These are phyloP conservation scores for Thymelicus lineola DNA, from an alignment of 2,888 invertebrate genomes.

Conservation along the genomic window DNA sequence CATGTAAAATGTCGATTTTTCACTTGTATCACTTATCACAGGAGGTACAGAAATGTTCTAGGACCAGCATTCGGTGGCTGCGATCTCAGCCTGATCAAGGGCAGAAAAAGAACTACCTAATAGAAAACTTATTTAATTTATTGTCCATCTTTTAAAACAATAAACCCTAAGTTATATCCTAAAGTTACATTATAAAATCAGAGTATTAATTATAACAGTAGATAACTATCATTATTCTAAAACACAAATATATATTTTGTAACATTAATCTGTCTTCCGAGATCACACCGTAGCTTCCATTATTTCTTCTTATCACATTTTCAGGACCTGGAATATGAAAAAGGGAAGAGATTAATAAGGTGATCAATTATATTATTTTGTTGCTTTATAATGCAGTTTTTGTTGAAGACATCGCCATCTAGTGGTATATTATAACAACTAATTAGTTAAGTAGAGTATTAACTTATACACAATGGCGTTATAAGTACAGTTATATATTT, in stretches of 20 bases:
- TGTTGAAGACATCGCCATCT: slow-evolving; percentile 23
- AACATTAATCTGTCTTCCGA: slow-evolving; percentile 66
- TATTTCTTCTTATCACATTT: slow-evolving; percentile 66
- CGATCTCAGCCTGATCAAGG: neutral
- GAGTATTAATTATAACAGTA: slow-evolving; percentile 45
- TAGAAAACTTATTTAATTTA: slow-evolving; percentile 35
- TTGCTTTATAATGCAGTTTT: no score
- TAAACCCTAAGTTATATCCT: slow-evolving; percentile 37
- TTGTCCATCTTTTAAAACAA: slow-evolving; percentile 26
- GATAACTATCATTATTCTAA: slow-evolving; percentile 43
- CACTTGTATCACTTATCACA: no score
- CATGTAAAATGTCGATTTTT: no score
- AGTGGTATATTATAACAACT: neutral
- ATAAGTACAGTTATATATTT: neutral
- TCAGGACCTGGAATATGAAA: slow-evolving; percentile 60
- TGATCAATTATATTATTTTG: no score
- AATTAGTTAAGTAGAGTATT: neutral
- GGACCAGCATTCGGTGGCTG: neutral
- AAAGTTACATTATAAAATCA: slow-evolving; percentile 46
- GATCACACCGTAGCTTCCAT: slow-evolving; percentile 79
- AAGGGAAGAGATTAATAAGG: slow-evolving; percentile 16
- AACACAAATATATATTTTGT: slow-evolving; percentile 55
- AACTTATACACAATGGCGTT: slow-evolving; percentile 16
- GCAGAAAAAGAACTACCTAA: slow-evolving; percentile 19
- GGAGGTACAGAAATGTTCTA: no score